Conservation (phyloP, 2,113 vertebrate species). For the Talpa occidentalis region DNA sequence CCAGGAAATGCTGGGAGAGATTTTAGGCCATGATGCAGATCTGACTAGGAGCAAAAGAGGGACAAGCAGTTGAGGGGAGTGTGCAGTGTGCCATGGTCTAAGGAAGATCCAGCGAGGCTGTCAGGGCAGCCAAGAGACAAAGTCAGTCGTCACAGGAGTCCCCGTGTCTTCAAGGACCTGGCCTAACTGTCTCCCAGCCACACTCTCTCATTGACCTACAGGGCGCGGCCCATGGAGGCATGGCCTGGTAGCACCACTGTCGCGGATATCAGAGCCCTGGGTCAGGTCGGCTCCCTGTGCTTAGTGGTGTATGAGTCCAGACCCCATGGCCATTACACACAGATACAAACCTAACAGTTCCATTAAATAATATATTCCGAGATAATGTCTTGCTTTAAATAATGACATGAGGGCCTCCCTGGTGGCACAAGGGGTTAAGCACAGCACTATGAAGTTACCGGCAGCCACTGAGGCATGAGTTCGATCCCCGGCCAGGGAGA, state of each 20-base stretch:
- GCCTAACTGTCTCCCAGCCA: neutral
- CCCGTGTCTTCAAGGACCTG: neutral
- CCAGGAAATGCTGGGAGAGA: neutral
- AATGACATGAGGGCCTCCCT: too few relatives aligned
- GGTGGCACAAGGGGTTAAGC: too few relatives aligned
- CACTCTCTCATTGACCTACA: too few relatives aligned
- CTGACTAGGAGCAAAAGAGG: neutral
- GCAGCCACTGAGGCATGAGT: too few relatives aligned
- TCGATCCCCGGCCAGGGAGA: too few relatives aligned
- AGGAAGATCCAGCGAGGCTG: neutral
- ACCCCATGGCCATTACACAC: neutral
- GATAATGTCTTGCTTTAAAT: neutral
- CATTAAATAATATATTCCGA: neutral
- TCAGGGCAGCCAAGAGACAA: neutral
- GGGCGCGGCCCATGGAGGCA: neutral
- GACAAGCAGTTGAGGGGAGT: neutral
- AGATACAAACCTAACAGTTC: neutral
- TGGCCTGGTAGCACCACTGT: neutral
- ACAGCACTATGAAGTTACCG: too few relatives aligned
- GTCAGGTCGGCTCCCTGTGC: neutral
- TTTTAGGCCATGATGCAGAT: neutral
- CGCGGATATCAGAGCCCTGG: neutral
- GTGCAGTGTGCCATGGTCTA: fast-evolving
- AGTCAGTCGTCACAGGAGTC: neutral
- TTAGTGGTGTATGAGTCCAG: neutral